A percentile compares a stretch with the other conserved stretches of the same genome.
phyloP scores from a whole-genome alignment of 2,888 invertebrate species.

The Aleiodes testaceus region DNA sequence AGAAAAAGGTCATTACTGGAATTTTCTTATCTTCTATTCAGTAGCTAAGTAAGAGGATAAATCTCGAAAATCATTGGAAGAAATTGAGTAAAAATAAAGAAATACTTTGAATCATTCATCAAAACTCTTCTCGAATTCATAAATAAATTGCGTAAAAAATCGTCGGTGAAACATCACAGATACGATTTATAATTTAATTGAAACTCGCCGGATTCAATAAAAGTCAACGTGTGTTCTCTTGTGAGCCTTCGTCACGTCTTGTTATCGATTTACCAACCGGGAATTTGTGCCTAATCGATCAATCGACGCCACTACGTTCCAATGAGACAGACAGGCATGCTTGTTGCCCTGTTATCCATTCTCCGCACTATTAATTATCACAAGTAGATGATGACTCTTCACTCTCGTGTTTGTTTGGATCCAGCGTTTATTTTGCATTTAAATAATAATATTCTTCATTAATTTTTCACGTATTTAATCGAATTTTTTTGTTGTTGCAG shows the following conservation, averaged over 20 bases:
- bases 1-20: no score
- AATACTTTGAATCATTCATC: no score
- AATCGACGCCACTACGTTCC: constrained; percentile 54
- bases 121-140: no score
- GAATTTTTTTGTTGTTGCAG: constrained; percentile 61
- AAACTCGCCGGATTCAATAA: background rate
- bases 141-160: constrained; percentile 13
- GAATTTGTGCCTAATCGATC: constrained; percentile 58
- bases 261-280: constrained; percentile 49
- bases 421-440: constrained; percentile 8
- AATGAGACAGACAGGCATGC: constrained; percentile 48
- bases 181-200: constrained; percentile 2
- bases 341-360: constrained; percentile 52
- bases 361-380: constrained; percentile 60
- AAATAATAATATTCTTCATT: background rate
- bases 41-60: no score
- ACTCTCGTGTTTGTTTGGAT: constrained; percentile 11
- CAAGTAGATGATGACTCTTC: constrained; percentile 45
- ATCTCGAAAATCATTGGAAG: no score
- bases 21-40: no score
- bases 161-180: background rate
- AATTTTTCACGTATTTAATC: background rate
- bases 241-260: constrained; percentile 52
- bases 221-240: constrained; percentile 40
- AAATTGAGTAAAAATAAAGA: no score